Percentiles rank a stretch among this genome's conserved stretches.
Conservation (phyloP, 2,113 vertebrate species). For the Vireo altiloquus region DNA sequence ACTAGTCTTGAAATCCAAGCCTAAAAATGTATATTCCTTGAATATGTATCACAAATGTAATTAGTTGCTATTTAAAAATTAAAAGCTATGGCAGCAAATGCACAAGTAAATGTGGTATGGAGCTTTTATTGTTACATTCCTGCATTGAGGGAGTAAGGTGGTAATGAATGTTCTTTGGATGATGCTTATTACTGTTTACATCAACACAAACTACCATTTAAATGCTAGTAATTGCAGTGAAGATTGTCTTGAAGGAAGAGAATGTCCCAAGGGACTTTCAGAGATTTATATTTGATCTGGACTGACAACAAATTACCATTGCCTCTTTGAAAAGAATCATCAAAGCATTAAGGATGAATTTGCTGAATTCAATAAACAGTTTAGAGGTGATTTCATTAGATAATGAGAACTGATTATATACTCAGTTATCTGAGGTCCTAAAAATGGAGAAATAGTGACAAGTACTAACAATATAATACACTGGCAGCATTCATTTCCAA, state of each 20-base stretch:
- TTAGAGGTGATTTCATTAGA: constrained; percentile 48
- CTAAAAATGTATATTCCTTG: background rate
- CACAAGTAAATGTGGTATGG: background rate
- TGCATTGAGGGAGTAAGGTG: background rate
- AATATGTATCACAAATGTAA: background rate
- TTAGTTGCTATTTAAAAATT: background rate
- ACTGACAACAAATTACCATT: background rate
- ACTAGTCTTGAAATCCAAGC: background rate
- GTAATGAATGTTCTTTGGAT: background rate
- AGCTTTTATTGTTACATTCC: constrained; percentile 3
- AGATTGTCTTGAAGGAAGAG: background rate
- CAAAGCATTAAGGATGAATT: background rate
- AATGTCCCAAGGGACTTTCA: background rate
- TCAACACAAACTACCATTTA: constrained; percentile 35
- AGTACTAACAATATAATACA: background rate
- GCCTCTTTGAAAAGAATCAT: constrained; percentile 11
- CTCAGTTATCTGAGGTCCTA: background rate
- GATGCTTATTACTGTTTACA: constrained; percentile 15
- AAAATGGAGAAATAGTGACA: background rate
- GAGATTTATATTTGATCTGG: background rate
- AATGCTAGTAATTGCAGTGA: constrained; percentile 34
- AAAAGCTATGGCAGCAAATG: background rate
- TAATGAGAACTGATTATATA: constrained; percentile 32
- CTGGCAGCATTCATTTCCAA: background rate
- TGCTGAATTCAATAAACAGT: constrained; percentile 38